These are phyloP conservation scores for Psilanteris sp. DNA, from an alignment of 1,140 invertebrate genomes.

Conservation along the genomic window DNA sequence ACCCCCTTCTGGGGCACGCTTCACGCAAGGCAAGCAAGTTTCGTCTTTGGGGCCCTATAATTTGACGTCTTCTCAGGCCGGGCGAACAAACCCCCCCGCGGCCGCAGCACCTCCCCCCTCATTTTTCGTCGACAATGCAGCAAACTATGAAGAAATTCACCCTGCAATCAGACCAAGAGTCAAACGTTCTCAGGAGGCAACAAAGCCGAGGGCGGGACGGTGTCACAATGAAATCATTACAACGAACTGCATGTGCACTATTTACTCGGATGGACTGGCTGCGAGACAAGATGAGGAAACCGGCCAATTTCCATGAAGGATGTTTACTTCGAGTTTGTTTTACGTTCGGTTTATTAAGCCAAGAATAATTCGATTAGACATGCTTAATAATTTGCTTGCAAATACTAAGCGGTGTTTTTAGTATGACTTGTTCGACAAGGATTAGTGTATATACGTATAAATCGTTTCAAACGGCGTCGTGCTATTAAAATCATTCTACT, in stretches of 20 bases:
- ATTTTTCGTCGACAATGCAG: constrained; percentile 76
- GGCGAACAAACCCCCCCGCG: constrained; percentile 52
- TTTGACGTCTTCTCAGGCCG: constrained; percentile 78
- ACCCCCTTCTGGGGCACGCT: constrained; percentile 58
- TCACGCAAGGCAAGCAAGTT: constrained; percentile 16
- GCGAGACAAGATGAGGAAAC: constrained; percentile 45
- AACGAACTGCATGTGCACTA: constrained; percentile 52
- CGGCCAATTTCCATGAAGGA: constrained; percentile 1
- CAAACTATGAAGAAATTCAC: constrained; percentile 79
- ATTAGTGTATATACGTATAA: too few relatives aligned
- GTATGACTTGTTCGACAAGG: too few relatives aligned
- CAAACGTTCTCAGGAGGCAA: constrained; percentile 76
- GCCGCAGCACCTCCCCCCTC: constrained; percentile 77
- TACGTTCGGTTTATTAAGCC: too few relatives aligned
- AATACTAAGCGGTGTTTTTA: too few relatives aligned
- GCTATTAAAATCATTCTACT: too few relatives aligned
- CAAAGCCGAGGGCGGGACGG: constrained; percentile 66
- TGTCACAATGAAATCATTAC: constrained; percentile 64
- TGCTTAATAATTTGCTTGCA: too few relatives aligned
- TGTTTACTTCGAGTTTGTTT: constrained; percentile 27
- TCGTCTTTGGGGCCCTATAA: constrained; percentile 70
- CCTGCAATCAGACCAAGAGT: constrained; percentile 77
- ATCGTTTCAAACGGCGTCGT: too few relatives aligned
- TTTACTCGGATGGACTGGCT: constrained; percentile 32
- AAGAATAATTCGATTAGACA: constrained; percentile 9